Conservation (phyloP, 1,140 invertebrate genomes). For the Diprion similis region DNA sequence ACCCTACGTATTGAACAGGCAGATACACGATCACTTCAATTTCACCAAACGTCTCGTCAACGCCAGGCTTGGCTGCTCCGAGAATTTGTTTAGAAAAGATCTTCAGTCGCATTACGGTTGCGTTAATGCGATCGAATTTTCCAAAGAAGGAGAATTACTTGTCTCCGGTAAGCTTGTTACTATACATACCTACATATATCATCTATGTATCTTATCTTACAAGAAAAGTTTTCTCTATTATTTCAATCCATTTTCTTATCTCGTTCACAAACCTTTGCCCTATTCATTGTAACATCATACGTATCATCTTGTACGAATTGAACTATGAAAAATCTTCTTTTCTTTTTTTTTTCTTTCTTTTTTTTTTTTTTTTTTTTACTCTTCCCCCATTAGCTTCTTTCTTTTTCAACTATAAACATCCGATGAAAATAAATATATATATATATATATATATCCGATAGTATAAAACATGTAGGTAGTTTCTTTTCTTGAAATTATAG, state of each 20-base stretch:
- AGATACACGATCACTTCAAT: conserved; percentile 58
- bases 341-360: too few species aligned
- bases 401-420: too few species aligned
- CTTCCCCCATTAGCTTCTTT: too few species aligned
- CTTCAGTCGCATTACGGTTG: conserved; percentile 91
- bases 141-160: conserved; percentile 82
- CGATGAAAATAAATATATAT: too few species aligned
- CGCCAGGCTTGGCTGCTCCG: conserved; percentile 68
- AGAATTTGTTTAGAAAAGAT: conserved; percentile 84
- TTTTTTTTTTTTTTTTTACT: too few species aligned
- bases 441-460: too few species aligned
- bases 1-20: conserved; percentile 59
- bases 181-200: neutral
- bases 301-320: too few species aligned
- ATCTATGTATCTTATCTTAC: conserved; percentile 18
- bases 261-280: neutral
- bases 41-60: conserved; percentile 67
- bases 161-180: conserved; percentile 77
- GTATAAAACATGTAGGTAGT: too few species aligned
- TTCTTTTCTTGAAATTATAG: too few species aligned
- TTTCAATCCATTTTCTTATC: conserved; percentile 25
- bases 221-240: conserved; percentile 16
- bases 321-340: too few species aligned
- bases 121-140: conserved; percentile 97
- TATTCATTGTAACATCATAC: neutral